A percentile compares a stretch with the other conserved stretches of the same genome.
Conservation (phyloP, 1,140 invertebrate genomes). For the Drosophila takahashii region DNA sequence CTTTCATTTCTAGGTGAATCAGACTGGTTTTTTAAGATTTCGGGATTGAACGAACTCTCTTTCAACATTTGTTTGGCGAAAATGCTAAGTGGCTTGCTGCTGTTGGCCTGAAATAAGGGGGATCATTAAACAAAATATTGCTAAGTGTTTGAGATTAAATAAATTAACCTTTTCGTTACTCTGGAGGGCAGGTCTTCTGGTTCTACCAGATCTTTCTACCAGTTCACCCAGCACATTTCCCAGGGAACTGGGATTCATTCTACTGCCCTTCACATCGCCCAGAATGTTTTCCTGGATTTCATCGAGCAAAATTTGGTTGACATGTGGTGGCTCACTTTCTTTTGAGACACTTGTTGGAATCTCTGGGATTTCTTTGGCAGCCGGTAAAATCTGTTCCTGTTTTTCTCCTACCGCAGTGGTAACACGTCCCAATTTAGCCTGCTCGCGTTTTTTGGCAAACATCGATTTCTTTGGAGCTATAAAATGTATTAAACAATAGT, state of each 20-base stretch:
- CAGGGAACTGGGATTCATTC: constrained; percentile 40
- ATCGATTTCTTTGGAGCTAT: constrained; percentile 66
- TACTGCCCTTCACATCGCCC: constrained; percentile 55
- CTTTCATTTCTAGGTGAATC: constrained; percentile 17
- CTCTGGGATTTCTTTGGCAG: background rate
- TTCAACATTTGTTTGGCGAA: constrained; percentile 49
- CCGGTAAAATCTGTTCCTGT: background rate
- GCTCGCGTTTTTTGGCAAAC: constrained; percentile 66
- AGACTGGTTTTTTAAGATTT: background rate
- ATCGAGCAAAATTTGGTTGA: constrained; percentile 47
- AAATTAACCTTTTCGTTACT: constrained; percentile 10
- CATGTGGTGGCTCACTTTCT: background rate
- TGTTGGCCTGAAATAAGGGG: constrained; percentile 9
- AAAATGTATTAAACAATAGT: background rate
- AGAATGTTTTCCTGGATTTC: constrained; percentile 80
- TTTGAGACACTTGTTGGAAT: background rate
- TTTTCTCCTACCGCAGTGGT: background rate
- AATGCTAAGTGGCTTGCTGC: constrained; percentile 42
- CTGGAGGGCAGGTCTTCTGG: background rate
- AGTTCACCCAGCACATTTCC: constrained; percentile 87
- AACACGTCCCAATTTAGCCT: constrained; percentile 61
- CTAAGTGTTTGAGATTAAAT: background rate
- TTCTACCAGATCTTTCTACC: constrained; percentile 85
- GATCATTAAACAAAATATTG: background rate
- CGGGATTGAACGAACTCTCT: background rate